phyloP scores from a whole-genome alignment of 2,797 vertebrate species.

The Rhabdophis nuchalis region DNA sequence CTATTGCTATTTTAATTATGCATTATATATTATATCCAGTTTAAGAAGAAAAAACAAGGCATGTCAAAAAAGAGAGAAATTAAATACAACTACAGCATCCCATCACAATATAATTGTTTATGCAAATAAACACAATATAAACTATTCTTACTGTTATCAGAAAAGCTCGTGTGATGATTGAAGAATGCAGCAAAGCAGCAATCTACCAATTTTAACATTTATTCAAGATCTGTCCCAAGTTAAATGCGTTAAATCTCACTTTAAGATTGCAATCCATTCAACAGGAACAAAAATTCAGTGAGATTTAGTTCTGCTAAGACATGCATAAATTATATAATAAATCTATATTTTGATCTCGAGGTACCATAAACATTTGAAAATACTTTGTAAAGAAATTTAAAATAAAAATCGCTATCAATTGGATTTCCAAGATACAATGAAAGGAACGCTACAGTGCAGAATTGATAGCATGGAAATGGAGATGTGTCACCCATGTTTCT shows the following conservation, averaged over 20 bases:
- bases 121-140: neutral
- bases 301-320: neutral
- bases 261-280: neutral
- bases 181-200: neutral
- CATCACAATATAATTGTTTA: neutral
- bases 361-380: neutral
- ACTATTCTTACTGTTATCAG: neutral
- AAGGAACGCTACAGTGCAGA: neutral
- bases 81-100: constrained; percentile 12
- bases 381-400: neutral
- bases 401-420: neutral
- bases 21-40: neutral
- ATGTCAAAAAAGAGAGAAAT: neutral
- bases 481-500: neutral
- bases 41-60: neutral
- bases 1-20: neutral
- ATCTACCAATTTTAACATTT: neutral
- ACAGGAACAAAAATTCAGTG: neutral
- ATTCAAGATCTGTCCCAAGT: neutral
- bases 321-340: neutral
- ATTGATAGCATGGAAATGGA: neutral
- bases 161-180: constrained; percentile 28
- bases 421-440: neutral
- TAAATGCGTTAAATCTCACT: neutral
- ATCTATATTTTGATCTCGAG: neutral